Evolutionary conservation across 1,140 invertebrate species (phyloP), one percentile per base, ranked within the genome.

Genomic region (Cecropterus lyciades): DNA sequence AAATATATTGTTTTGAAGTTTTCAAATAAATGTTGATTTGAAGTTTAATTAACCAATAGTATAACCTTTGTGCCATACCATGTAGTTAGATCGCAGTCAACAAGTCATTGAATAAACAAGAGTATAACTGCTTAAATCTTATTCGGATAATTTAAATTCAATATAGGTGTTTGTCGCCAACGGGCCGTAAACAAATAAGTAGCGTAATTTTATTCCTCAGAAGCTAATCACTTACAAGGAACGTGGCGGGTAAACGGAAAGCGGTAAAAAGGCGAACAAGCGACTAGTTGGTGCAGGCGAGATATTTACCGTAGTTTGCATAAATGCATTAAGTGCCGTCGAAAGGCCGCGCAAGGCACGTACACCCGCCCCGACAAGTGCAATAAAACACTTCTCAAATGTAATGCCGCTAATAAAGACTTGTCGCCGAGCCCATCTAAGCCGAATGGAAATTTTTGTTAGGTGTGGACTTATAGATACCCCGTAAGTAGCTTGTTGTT

Each of bases 321-420:
- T 82, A 84, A 82, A 78, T 80, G 80, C 82, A 82, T 82, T 82
- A 82, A 82, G 74, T 75, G 71, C 62, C 67, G 66, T 65, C 73
- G 75, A 75, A 76, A 73, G 74, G 60, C 67, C 73, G 72, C 71
- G 70, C 71, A 72, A 73, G 77, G 82, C 82, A 84, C 79, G 82
- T 82, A 82, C 80, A 70, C 56, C 75, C 70, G 66, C 56, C 68
- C 56, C 65, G 60, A 76, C 74, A 81, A 82, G 74, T 79, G 75
- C 69, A 77, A 82, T 79, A 79, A 80, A 82, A 79, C 65, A 70
- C 73, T 68, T 73, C 70, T 74, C 72, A 72, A 78, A 76, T 69
- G 70, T 75, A 77, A 73, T 69, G 52, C 53, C 64, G 57, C 66
- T 63, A 67, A 77, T 69, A 70, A 57, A 67, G 67, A 73, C 52